A percentile compares a stretch with the other conserved stretches of the same genome.
Evolutionary conservation across 2,113 vertebrate genomes (phyloP).

Genomic region (Calonectris borealis): DNA sequence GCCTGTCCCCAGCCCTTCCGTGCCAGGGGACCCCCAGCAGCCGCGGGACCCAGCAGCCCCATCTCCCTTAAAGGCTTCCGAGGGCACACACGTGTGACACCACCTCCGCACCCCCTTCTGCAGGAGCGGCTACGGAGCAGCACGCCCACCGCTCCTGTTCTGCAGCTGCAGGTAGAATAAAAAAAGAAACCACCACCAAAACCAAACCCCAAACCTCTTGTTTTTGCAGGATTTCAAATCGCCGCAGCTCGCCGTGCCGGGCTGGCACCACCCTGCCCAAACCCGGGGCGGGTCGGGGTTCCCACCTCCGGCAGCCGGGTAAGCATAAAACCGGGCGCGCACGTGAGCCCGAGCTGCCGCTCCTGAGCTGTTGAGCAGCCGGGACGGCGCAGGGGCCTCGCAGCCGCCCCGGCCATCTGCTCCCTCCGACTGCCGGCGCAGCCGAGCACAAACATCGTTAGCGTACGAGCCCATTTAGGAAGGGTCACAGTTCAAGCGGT

Average conservation of each 20-base stretch:
- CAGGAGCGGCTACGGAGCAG: neutral
- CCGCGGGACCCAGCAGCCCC: too few species aligned
- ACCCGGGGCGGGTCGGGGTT: neutral
- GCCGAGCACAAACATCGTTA: neutral
- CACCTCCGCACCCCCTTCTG: rapidly evolving
- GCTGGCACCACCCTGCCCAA: neutral
- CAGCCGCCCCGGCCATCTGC: neutral
- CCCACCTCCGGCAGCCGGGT: neutral
- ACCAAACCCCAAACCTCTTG: neutral
- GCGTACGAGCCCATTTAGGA: neutral
- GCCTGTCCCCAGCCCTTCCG: rapidly evolving
- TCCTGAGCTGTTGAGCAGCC: neutral
- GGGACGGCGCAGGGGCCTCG: neutral
- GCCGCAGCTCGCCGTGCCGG: rapidly evolving
- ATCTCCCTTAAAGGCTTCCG: rapidly evolving
- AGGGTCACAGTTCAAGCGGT: neutral
- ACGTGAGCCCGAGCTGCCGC: neutral
- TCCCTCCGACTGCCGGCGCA: neutral
- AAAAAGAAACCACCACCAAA: neutral
- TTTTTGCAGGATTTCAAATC: too few species aligned
- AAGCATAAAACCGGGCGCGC: rapidly evolving
- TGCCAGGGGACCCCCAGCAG: neutral
- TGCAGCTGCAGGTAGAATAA: neutral
- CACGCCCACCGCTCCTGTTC: neutral
- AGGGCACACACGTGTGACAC: rapidly evolving